A percentile compares a stretch with the other conserved stretches of the same genome.
phyloP scores from a whole-genome alignment of 1,140 invertebrate genomes.

The Procambarus virginalis region DNA sequence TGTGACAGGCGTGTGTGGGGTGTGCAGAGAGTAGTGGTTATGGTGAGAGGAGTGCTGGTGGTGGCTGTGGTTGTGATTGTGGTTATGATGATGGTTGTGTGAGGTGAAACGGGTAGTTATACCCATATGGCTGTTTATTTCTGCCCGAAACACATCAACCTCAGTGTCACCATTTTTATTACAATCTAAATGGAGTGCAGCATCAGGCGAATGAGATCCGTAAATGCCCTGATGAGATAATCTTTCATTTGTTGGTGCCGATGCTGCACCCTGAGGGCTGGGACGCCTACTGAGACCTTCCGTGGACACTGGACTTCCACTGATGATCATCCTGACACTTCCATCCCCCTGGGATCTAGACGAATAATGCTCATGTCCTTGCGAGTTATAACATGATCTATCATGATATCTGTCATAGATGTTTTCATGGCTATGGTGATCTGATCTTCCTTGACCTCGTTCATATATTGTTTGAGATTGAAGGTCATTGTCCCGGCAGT shows the following conservation, averaged over 20 bases:
- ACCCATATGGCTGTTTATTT: slow-evolving; percentile 13
- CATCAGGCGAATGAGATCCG: slow-evolving; percentile 48
- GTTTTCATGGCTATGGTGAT: slow-evolving; percentile 35
- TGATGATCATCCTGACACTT: slow-evolving; percentile 44
- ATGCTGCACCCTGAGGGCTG: slow-evolving; percentile 44
- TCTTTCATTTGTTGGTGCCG: not conserved
- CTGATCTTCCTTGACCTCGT: slow-evolving; percentile 3
- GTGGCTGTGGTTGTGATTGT: slow-evolving; percentile 26
- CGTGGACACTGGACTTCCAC: slow-evolving; percentile 10
- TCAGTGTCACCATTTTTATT: slow-evolving; percentile 11
- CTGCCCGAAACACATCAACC: not conserved
- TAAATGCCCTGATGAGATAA: not conserved
- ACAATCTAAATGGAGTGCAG: slow-evolving; percentile 32
- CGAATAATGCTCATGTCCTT: slow-evolving; percentile 17
- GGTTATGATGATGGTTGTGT: slow-evolving; percentile 20
- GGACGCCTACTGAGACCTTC: slow-evolving; percentile 25
- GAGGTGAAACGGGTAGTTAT: not conserved
- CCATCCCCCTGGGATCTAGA: slow-evolving; percentile 11
- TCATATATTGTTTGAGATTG: slow-evolving; percentile 28
- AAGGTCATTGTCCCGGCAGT: not conserved
- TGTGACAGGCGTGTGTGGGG: slow-evolving; percentile 20
- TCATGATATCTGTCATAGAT: slow-evolving; percentile 24
- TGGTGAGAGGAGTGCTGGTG: slow-evolving; percentile 30
- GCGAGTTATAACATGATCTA: not conserved
- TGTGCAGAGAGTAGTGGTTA: slow-evolving; percentile 21